Evolutionary conservation across 2,888 invertebrate genomes (phyloP), one percentile per base, ranked within the genome.

Genomic region (Rosalia funebris): DNA sequence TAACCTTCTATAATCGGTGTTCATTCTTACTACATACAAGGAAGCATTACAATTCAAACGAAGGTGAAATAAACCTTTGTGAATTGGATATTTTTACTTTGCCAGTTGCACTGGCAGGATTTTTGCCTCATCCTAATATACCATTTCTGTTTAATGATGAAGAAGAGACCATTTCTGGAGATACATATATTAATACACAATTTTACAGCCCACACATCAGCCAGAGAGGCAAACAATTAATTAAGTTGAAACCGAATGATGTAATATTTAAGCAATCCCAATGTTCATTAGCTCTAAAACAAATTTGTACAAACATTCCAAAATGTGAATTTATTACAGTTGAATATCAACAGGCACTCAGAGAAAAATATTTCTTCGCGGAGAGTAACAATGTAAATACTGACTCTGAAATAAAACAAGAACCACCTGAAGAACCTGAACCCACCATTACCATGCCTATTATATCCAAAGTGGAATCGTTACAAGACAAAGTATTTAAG

Each of bases 1-100:
- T 74, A 7, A 72, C 65, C 4, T 81, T 79, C 64, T 81, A 79
- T 70, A 81, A 81, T 57, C 75, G 80, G 25, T 81, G 81, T 60
- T 65, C 80, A 0, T 73, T 81, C 36, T 64, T 81, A 12, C 62
- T 81, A 11, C 81, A 81, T 57, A 69, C 75, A n/a, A 68, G 81
- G 12, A 71, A 71, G 32, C 81, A 81, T 64, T 81, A 69, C 61
- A 66, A 56, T n/a, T 36, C 72, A 9, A 54, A 66, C 9, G 65
- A 71, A 45, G 79, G 80, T 9, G 58, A 70, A 31, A 73, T 81
- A 9, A 70, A 79, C 67, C 65, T 81, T 11, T 68, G 71, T 10
- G 63, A 74, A 55, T 60, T 81, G 11, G 73, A 75, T 50, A 72
- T 79, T 34, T 67, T 52, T 37, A 55, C 71, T 5, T 62, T 81